A percentile compares a stretch with the other conserved stretches of the same genome.
Evolutionary conservation across 2,113 vertebrate species (phyloP).

Genomic region (Albula glossodonta): DNA sequence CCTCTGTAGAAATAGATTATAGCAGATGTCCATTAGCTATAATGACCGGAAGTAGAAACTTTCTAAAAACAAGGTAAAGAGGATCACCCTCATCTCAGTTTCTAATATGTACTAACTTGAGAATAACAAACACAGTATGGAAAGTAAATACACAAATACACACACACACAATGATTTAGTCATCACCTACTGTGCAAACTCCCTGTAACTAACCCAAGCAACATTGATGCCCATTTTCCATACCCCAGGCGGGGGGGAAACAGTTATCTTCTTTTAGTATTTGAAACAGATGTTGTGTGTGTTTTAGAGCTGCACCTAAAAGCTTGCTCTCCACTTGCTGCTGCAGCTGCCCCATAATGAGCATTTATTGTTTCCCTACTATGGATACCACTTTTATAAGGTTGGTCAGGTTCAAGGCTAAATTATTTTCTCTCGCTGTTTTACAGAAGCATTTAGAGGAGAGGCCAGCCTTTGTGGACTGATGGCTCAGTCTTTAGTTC

Average conservation of each 20-base stretch:
- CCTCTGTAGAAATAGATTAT: no score
- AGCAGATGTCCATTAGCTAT: no score
- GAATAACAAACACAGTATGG: background rate
- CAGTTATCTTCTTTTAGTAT: conserved; percentile 64
- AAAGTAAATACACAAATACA: background rate
- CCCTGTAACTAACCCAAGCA: conserved; percentile 51
- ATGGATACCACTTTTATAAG: conserved; percentile 60
- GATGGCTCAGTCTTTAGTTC: conserved; percentile 83
- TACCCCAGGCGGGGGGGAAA: conserved; percentile 59
- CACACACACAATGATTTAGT: conserved; percentile 44
- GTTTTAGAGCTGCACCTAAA: conserved; percentile 63
- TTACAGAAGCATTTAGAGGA: conserved; percentile 80
- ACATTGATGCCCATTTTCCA: conserved; percentile 50
- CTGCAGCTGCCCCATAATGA: conserved; percentile 70
- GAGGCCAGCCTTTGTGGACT: conserved; percentile 76
- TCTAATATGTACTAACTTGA: background rate
- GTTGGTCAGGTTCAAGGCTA: conserved; percentile 70
- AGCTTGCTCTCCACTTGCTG: conserved; percentile 53
- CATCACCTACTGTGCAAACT: conserved; percentile 52
- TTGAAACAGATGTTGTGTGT: conserved; percentile 71
- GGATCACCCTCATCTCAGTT: background rate
- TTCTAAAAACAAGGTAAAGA: background rate
- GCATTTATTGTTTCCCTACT: conserved; percentile 66
- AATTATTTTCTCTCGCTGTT: conserved; percentile 78
- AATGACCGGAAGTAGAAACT: no score